These are phyloP conservation scores for Phoebastria nigripes DNA, from an alignment of 2,797 vertebrate genomes.

Conservation along the genomic window DNA sequence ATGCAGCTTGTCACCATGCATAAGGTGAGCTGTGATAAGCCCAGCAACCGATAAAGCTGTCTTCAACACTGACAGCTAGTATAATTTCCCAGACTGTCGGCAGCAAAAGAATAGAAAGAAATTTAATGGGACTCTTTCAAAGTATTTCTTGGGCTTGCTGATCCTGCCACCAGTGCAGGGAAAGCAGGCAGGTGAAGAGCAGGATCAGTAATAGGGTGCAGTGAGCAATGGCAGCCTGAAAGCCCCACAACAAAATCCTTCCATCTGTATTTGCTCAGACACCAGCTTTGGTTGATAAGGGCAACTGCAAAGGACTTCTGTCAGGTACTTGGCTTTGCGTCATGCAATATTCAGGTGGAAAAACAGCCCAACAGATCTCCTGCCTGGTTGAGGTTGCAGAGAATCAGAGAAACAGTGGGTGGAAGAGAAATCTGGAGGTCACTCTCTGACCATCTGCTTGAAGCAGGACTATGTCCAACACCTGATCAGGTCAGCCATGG, in stretches of 20 bases:
- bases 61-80: not conserved
- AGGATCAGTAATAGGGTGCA: not conserved
- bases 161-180: not conserved
- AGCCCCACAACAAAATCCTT: not conserved
- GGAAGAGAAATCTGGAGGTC: not conserved
- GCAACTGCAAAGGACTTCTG: not conserved
- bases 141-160: not conserved
- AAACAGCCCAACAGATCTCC: not conserved
- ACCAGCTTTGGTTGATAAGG: not conserved
- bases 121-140: not conserved
- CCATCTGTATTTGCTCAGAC: not conserved
- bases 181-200: not conserved
- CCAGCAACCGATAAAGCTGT: not conserved
- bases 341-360: not conserved
- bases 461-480: not conserved
- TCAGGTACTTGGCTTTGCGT: not conserved
- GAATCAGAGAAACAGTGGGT: not conserved
- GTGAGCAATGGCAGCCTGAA: not conserved
- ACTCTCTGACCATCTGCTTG: not conserved
- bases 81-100: not conserved
- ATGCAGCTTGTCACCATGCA: not conserved
- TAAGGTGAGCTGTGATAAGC: constrained; percentile 13
- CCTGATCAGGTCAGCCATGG: not conserved
- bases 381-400: not conserved
- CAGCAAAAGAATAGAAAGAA: not conserved